Conservation (phyloP, 2,888 invertebrate genomes). For the Diadegma fenestrale region DNA sequence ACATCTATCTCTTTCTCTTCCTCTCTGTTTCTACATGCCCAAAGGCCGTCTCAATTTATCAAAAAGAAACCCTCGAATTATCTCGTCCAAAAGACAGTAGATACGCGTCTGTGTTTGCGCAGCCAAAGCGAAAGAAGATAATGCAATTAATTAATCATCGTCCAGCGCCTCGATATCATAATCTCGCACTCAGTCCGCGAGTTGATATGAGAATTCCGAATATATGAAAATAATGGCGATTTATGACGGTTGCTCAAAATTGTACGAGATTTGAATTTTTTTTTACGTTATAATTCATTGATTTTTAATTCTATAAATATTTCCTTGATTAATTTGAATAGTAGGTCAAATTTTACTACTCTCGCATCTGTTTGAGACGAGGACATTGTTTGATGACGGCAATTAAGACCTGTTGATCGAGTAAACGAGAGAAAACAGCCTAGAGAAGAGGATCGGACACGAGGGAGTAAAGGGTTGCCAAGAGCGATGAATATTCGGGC, state of each 20-base stretch:
- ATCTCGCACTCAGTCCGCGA: neutral
- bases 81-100: conserved; percentile 36
- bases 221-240: too few relatives aligned
- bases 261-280: too few relatives aligned
- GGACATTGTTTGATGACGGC: conserved; percentile 67
- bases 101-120: neutral
- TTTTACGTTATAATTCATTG: neutral
- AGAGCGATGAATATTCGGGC: conserved; percentile 82
- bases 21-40: conserved; percentile 47
- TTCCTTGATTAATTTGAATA: neutral
- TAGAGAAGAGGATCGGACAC: conserved; percentile 65
- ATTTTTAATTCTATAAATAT: neutral
- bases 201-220: neutral
- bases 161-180: conserved; percentile 25
- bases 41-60: conserved; percentile 67
- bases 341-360: neutral
- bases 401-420: conserved; percentile 81
- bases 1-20: conserved; percentile 11
- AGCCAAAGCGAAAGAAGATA: conserved; percentile 20
- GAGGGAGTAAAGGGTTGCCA: conserved; percentile 78
- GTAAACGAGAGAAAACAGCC: conserved; percentile 47
- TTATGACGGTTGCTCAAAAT: neutral
- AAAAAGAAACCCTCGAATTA: conserved; percentile 67
- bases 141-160: conserved; percentile 46
- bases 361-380: neutral